phyloP scores from a whole-genome alignment of 92 coral and sea anemone genomes.

The Pocillopora meandrina region DNA sequence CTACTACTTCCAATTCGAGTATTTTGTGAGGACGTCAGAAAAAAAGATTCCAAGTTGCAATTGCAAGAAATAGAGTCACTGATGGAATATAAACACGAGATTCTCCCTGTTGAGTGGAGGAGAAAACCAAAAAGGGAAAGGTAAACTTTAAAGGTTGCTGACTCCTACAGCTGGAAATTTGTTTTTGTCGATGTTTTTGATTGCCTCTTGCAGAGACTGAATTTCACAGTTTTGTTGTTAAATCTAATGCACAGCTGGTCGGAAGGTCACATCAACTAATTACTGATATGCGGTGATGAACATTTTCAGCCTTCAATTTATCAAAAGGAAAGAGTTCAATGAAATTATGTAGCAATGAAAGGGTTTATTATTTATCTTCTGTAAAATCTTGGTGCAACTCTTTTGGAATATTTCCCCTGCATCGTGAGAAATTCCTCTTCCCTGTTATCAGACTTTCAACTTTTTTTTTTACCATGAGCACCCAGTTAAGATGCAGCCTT shows the following conservation, averaged over 20 bases:
- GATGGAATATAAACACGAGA: slow-evolving; percentile 1
- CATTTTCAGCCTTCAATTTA: too few species aligned
- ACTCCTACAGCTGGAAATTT: background rate
- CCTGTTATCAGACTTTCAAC: background rate
- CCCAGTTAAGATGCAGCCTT: background rate
- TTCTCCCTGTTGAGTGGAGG: slow-evolving; percentile 38
- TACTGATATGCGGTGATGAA: too few species aligned
- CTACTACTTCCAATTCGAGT: slow-evolving; percentile 64
- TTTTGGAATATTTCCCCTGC: too few species aligned
- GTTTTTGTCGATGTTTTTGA: background rate
- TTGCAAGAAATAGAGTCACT: slow-evolving; percentile 50
- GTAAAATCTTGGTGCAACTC: too few species aligned
- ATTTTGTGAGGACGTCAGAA: slow-evolving; percentile 5
- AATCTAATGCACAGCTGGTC: too few species aligned
- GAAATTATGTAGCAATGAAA: too few species aligned
- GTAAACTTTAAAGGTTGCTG: background rate
- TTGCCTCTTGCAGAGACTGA: background rate
- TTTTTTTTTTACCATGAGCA: background rate
- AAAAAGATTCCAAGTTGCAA: slow-evolving; percentile 46
- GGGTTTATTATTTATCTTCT: too few species aligned
- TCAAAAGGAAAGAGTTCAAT: too few species aligned
- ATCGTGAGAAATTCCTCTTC: background rate
- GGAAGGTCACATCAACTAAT: too few species aligned
- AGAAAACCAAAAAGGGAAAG: slow-evolving; percentile 45
- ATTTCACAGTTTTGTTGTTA: too few species aligned